These are phyloP conservation scores for Hybos culiciformis DNA, from an alignment of 2,888 invertebrate genomes.

Conservation along the genomic window DNA sequence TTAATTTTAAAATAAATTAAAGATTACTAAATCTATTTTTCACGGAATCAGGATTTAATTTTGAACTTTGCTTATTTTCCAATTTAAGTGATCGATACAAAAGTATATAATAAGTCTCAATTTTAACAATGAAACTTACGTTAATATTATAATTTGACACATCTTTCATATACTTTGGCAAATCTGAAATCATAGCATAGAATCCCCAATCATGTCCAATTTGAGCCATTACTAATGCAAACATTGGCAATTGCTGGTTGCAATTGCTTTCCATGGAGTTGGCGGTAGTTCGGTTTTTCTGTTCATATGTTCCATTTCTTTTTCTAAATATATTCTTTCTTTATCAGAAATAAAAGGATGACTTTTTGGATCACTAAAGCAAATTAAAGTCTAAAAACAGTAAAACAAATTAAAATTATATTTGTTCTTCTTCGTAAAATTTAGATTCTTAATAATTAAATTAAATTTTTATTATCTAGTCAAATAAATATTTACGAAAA, in stretches of 20 bases:
- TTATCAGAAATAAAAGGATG: slow-evolving; percentile 62
- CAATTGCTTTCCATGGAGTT: slow-evolving; percentile 58
- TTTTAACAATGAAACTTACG: too few species aligned
- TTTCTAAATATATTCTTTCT: slow-evolving; percentile 52
- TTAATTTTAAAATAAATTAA: too few species aligned
- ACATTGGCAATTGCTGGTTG: slow-evolving; percentile 54
- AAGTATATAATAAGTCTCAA: too few species aligned
- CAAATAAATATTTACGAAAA: slow-evolving; percentile 44
- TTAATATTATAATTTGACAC: too few species aligned
- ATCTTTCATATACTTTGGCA: slow-evolving; percentile 49
- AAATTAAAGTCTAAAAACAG: slow-evolving; percentile 40
- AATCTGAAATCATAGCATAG: slow-evolving; percentile 49
- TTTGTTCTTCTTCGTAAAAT: too few species aligned
- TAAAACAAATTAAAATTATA: too few species aligned
- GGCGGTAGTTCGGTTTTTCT: slow-evolving; percentile 42
- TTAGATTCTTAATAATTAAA: too few species aligned
- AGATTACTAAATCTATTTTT: too few species aligned
- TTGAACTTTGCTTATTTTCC: too few species aligned
- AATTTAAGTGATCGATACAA: too few species aligned
- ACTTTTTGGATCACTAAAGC: slow-evolving; percentile 52
- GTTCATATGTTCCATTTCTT: slow-evolving; percentile 44
- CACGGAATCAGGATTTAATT: too few species aligned
- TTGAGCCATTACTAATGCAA: slow-evolving; percentile 64
- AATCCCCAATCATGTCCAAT: slow-evolving; percentile 53
- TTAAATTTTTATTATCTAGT: too few species aligned